Base-by-base conservation (phyloP, 2,797 vertebrate species). In the Uromys caudimaculatus region DNA sequence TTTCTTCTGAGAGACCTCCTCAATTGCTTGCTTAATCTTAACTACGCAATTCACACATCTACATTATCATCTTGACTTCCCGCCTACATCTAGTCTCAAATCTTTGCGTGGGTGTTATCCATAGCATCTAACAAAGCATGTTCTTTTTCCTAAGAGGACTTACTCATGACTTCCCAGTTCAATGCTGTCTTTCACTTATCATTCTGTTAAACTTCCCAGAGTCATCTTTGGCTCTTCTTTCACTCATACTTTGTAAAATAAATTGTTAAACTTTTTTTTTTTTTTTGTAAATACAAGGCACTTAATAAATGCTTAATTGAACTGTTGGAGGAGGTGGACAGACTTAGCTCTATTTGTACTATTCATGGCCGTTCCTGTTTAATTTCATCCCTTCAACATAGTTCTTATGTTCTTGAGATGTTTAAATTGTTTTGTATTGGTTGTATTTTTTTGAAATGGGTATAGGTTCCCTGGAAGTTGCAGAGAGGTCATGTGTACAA, bases 371-470 rank as follows among this genome's bases (percentile, higher is more conserved):
- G 50, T n/a, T 47, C 6, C 19, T 86, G 73, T 67, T 27, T 10
- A 85, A 11, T 47, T 3, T 92, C 7, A 91, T 23, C 38, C 29
- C 83, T 92, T 95, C 69, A 86, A 58, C 12, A 89, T 47, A 67
- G 56, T 62, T 71, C 17, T 16, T 14, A 19, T 93, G 60, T 82
- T 92, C 91, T 54, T 3, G 11, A 77, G 32, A 92, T 47, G 93
- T 84, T 6, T 23, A 35, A 44, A 23, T 58, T 79, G 47, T 89
- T 96, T 95, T 92, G 92, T 52, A 60, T 54, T 86, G 60, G 79
- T 89, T 90, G 38, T 47, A 71, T 86, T 91, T 94, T 60, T 94
- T 89, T 89, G 62, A 91, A 95, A 41, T 95, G 95, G 93, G 75
- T 86, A 9, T 52, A 90, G 89, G 77, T 79, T 91, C 75, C 76